phyloP scores from a whole-genome alignment of 2,113 vertebrate species.

The Donacobius atricapilla region DNA sequence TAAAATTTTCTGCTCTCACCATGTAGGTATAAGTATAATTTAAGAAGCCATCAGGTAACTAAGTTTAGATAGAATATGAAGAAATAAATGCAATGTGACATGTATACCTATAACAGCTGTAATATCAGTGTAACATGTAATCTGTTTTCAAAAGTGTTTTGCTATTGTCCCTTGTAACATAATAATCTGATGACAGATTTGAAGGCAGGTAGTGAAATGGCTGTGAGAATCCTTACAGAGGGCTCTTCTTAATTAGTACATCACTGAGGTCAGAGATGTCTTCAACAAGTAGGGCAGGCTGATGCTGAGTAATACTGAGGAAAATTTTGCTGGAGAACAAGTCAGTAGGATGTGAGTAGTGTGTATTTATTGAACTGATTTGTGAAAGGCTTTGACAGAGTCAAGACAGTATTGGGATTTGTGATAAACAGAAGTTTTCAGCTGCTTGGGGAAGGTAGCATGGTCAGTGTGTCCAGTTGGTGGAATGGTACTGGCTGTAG shows the following conservation, averaged over 20 bases:
- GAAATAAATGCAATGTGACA: neutral
- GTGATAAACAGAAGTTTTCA: neutral
- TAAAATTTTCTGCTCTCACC: neutral
- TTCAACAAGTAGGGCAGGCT: neutral
- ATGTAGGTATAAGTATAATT: neutral
- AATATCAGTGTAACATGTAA: neutral
- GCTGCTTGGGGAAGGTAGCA: neutral
- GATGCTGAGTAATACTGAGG: neutral
- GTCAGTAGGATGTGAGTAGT: fast-evolving
- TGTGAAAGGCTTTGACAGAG: neutral
- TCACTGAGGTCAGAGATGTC: neutral
- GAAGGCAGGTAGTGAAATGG: neutral
- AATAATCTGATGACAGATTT: neutral
- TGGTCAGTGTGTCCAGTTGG: neutral
- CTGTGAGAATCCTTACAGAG: neutral
- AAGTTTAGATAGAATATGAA: neutral
- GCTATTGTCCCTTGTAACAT: neutral
- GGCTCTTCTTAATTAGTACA: neutral
- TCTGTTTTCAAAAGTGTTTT: neutral
- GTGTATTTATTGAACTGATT: neutral
- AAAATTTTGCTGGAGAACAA: neutral
- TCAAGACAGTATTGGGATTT: neutral
- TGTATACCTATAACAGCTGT: neutral
- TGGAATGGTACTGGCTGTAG: neutral
- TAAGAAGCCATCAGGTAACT: neutral